These are phyloP conservation scores for Rhinoptilus africanus DNA, from an alignment of 2,113 vertebrate genomes.

Conservation along the genomic window DNA sequence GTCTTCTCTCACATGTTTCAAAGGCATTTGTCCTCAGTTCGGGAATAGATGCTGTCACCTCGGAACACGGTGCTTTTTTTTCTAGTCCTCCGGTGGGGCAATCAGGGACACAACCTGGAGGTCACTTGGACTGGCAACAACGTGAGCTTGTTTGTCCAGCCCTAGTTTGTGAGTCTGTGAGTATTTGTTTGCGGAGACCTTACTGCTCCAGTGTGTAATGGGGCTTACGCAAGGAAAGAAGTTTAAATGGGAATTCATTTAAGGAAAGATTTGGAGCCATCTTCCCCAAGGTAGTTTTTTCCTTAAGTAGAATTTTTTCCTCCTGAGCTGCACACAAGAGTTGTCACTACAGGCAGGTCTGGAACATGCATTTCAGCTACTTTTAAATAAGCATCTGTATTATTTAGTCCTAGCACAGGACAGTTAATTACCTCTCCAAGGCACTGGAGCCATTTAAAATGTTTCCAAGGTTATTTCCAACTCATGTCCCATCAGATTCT, in stretches of 20 bases:
- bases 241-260: neutral
- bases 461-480: conserved; percentile 4
- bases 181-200: neutral
- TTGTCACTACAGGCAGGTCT: neutral
- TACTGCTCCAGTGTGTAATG: neutral
- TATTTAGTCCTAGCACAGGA: neutral
- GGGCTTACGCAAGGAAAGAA: neutral
- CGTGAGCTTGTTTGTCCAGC: neutral
- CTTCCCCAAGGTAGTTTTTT: neutral
- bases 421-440: neutral
- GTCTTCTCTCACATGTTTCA: neutral
- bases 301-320: neutral
- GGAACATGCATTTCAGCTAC: neutral
- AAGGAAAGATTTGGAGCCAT: neutral
- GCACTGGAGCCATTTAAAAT: conserved; percentile 6
- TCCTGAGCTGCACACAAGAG: neutral
- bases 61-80: neutral
- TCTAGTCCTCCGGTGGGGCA: neutral
- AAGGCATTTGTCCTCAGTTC: neutral
- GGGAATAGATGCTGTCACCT: neutral
- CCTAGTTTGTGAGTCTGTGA: neutral
- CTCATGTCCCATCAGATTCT: neutral
- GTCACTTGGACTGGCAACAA: neutral
- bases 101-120: neutral
- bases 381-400: neutral